Percentiles rank a stretch among this genome's conserved stretches.
These are phyloP conservation scores for Ennomos erosarius DNA, from an alignment of 2,888 invertebrate species.

Conservation along the genomic window DNA sequence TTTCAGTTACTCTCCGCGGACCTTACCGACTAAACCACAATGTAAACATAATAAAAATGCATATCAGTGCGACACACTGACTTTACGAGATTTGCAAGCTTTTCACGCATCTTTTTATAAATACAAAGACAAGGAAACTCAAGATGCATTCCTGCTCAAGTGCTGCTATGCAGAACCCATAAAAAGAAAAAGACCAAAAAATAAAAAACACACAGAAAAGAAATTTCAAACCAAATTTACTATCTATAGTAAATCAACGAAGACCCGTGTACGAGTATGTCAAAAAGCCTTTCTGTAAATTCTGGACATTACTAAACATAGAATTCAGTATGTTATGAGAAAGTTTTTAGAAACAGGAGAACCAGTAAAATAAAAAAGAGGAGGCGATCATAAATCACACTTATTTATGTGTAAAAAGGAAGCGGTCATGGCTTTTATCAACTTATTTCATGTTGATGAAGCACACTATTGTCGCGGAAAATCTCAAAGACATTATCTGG, in stretches of 20 bases:
- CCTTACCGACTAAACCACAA: background rate
- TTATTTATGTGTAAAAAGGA: constrained; percentile 27
- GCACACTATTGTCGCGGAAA: constrained; percentile 41
- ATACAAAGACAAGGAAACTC: constrained; percentile 29
- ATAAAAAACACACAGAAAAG: constrained; percentile 16
- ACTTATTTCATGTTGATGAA: constrained; percentile 36
- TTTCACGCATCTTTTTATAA: constrained; percentile 27
- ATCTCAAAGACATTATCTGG: constrained; percentile 29
- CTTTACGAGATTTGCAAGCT: constrained; percentile 16
- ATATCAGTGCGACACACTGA: constrained; percentile 14
- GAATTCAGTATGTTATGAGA: constrained; percentile 18
- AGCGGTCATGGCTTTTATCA: constrained; percentile 37
- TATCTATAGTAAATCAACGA: constrained; percentile 21
- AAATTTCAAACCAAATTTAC: constrained; percentile 25
- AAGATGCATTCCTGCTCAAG: constrained; percentile 28
- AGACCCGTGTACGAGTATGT: constrained; percentile 9
- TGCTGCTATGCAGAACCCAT: constrained; percentile 17
- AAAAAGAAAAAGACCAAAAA: constrained; percentile 25
- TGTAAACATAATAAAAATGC: constrained; percentile 5
- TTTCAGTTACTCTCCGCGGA: background rate
- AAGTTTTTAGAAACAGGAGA: constrained; percentile 24
- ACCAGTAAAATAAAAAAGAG: constrained; percentile 30
- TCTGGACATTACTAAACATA: constrained; percentile 22
- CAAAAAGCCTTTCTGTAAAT: constrained; percentile 1
- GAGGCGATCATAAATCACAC: constrained; percentile 32